Evolutionary conservation across 2,113 vertebrate genomes (phyloP).

Genomic region (Epinephelus fuscoguttatus): DNA sequence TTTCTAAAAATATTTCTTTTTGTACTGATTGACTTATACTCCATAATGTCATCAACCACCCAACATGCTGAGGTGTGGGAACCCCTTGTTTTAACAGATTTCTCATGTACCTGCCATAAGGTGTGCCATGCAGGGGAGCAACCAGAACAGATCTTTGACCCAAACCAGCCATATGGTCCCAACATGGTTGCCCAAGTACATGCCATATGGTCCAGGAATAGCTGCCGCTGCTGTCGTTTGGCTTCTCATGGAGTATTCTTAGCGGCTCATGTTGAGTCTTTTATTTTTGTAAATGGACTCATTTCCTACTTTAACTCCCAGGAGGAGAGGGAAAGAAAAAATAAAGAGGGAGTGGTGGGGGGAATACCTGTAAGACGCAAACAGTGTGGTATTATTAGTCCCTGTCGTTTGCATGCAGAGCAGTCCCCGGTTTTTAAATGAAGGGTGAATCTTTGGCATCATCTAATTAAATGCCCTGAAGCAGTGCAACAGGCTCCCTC

Average conservation of each 20-base stretch:
- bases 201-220: slow-evolving; percentile 68
- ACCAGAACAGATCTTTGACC: slow-evolving; percentile 69
- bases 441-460: neutral
- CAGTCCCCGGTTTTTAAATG: slow-evolving; percentile 6
- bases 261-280: slow-evolving; percentile 45
- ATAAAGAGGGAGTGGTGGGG: neutral
- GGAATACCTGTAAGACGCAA: slow-evolving; percentile 23
- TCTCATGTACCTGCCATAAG: slow-evolving; percentile 75
- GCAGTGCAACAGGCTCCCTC: neutral
- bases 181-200: slow-evolving; percentile 40
- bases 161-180: slow-evolving; percentile 70
- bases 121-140: slow-evolving; percentile 61
- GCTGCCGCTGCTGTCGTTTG: slow-evolving; percentile 52
- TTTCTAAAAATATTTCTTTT: slow-evolving; percentile 28
- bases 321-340: slow-evolving; percentile 20
- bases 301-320: slow-evolving; percentile 4
- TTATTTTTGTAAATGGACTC: slow-evolving; percentile 35
- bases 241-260: slow-evolving; percentile 43
- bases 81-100: slow-evolving; percentile 58
- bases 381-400: slow-evolving; percentile 12
- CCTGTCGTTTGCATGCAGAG: slow-evolving; percentile 31
- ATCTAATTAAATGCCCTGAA: slow-evolving; percentile 38
- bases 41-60: slow-evolving; percentile 45
- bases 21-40: slow-evolving; percentile 54
- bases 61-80: slow-evolving; percentile 56